Conservation (phyloP, 2,888 invertebrate genomes). For the Hanleya hanleyi region DNA sequence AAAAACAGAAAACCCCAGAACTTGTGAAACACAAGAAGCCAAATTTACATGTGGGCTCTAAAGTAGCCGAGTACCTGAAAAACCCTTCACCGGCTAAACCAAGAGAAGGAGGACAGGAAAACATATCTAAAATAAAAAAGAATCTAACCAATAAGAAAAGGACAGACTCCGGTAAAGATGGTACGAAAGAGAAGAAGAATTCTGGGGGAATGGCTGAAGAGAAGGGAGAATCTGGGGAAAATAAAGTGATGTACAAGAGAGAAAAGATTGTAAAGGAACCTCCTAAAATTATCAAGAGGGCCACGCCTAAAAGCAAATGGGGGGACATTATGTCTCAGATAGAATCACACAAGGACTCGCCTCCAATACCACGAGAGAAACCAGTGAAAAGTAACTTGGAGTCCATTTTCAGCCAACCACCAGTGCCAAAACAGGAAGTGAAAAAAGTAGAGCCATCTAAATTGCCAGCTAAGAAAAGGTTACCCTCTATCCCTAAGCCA, state of each 20-base stretch:
- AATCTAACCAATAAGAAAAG: conserved; percentile 47
- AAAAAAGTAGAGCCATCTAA: conserved; percentile 31
- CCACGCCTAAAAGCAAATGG: conserved; percentile 67
- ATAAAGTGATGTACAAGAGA: conserved; percentile 34
- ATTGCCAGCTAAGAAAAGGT: conserved; percentile 37
- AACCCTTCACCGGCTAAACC: conserved; percentile 53
- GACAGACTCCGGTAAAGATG: conserved; percentile 35
- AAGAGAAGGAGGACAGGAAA: conserved; percentile 33
- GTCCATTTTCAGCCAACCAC: conserved; percentile 43
- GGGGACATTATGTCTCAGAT: conserved; percentile 66
- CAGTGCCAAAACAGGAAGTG: conserved; percentile 24
- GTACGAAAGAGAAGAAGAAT: conserved; percentile 19
- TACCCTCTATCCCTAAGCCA: conserved; percentile 51
- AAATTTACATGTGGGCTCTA: conserved; percentile 56
- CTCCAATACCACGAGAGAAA: conserved; percentile 80
- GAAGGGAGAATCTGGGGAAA: not conserved
- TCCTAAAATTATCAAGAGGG: conserved; percentile 54
- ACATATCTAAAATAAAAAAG: conserved; percentile 45
- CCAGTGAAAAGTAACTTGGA: conserved; percentile 86
- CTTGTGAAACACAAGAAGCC: conserved; percentile 57
- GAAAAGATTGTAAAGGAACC: conserved; percentile 53
- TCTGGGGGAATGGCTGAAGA: conserved; percentile 22
- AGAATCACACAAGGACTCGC: conserved; percentile 75
- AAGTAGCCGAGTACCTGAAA: conserved; percentile 61
- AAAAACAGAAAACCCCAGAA: conserved; percentile 33